Base-by-base conservation (phyloP, 92 coral and sea anemone genomes). In the Ricordea florida region DNA sequence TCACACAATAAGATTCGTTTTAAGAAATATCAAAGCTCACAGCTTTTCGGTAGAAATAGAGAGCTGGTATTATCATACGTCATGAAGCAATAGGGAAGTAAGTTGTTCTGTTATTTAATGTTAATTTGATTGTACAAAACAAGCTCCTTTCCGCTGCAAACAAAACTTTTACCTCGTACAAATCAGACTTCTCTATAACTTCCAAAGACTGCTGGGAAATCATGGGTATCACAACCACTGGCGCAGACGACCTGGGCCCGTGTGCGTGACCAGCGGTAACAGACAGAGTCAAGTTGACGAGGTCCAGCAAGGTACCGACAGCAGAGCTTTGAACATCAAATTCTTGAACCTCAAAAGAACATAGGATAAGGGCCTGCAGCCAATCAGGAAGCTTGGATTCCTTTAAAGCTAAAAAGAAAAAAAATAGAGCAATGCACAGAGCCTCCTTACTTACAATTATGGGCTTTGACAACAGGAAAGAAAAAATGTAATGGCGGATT, bases 241-340 rank as follows among this genome's bases (percentile, higher is more conserved):
- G 93, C 18, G 91, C 90, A 6, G 89, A 74, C 35, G 86, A 60
- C 64, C 81, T 85, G 50, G 88, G 86, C 64, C 80, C 81, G 17
- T 74, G 85, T 17, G 74, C 72, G 66, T 52, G 70, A 31, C 80
- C 76, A 28, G 72, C 50, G 6, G 84, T 76, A 20, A 94, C 98
- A 22, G 98, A 94, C 67, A 94, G 65, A 13, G 98, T 94, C 67
- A 94, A 72, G 79, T 94, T 94, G 10, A 94, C 82, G 4, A 94
- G 86, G 55, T 94, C 98, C 35, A 94, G 81, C 63, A 94, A 81
- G 2, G 98, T 94, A 23, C 97, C 88, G 6, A 94, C 93, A 5
- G 98, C 93, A 30, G 97, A 88, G 40, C 98, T 94, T 65, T 92
- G 98, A 52, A 94, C 79, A 57, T 93, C 86, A 62, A 94, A 94